Percentiles rank a stretch among this genome's conserved stretches.
Evolutionary conservation across 64 coral and sea anemone species (phyloP).

Genomic region (Exaiptasia diaphana): DNA sequence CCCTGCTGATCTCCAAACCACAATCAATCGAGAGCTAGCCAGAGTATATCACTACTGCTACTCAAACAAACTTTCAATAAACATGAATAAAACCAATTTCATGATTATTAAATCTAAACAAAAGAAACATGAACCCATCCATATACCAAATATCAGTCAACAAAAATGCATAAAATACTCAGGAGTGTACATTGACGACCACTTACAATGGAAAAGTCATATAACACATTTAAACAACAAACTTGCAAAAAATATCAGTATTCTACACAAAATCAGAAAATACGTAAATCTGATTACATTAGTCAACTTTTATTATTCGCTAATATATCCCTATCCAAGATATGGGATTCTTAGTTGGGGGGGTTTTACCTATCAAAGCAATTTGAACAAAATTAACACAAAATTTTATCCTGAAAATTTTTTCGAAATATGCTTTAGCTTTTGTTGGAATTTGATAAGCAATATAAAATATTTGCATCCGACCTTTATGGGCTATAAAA

Average conservation of each 20-base stretch:
- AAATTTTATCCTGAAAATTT: too few species aligned
- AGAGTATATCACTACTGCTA: conserved; percentile 30
- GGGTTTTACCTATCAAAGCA: conserved; percentile 6
- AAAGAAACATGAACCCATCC: not conserved
- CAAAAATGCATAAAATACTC: conserved; percentile 15
- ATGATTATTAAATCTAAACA: conserved; percentile 13
- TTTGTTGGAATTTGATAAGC: too few species aligned
- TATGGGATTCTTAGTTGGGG: conserved; percentile 13
- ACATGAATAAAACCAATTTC: conserved; percentile 24
- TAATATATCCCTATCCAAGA: conserved; percentile 22
- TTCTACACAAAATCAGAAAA: not conserved
- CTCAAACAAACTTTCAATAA: conserved; percentile 30
- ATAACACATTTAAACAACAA: conserved; percentile 16
- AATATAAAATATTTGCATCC: too few species aligned
- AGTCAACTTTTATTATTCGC: not conserved
- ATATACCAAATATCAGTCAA: conserved; percentile 5
- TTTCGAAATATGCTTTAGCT: too few species aligned
- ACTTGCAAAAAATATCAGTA: conserved; percentile 10
- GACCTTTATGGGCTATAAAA: too few species aligned
- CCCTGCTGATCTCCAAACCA: conserved; percentile 28
- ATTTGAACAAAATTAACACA: not conserved
- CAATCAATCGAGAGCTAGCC: conserved; percentile 33
- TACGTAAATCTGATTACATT: not conserved
- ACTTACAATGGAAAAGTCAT: conserved; percentile 34
- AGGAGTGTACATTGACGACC: conserved; percentile 33